Percentiles rank a stretch among this genome's conserved stretches.
Evolutionary conservation across 1,140 invertebrate genomes (phyloP).

Genomic region (Drosophila rufa): DNA sequence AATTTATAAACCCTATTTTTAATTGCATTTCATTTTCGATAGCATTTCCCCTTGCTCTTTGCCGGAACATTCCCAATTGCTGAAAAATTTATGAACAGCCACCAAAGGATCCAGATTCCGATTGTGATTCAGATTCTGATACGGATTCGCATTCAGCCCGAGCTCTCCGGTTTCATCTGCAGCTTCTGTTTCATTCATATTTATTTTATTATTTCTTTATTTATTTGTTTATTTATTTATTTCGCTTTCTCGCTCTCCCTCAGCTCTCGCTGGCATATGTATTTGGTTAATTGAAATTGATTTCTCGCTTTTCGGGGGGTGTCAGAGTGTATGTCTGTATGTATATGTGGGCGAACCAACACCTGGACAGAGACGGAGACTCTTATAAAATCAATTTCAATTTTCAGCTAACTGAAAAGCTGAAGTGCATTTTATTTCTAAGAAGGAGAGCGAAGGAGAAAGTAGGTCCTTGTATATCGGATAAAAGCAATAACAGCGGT

Average conservation of each 20-base stretch:
- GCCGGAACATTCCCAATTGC: background rate
- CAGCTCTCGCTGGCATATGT: constrained; percentile 40
- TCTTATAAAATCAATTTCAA: constrained; percentile 70
- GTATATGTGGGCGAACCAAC: background rate
- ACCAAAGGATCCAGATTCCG: background rate
- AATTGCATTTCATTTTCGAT: too few species aligned
- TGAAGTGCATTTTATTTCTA: constrained; percentile 40
- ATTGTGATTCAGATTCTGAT: background rate
- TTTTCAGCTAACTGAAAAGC: constrained; percentile 52
- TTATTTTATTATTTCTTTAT: constrained; percentile 36
- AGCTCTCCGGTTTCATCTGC: constrained; percentile 15
- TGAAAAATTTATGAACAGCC: constrained; percentile 8
- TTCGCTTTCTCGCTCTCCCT: background rate
- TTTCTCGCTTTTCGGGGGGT: constrained; percentile 34
- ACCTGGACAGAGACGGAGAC: constrained; percentile 15
- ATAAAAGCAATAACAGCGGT: too few species aligned
- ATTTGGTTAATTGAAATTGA: constrained; percentile 81
- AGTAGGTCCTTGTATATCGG: background rate
- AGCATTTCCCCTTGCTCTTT: background rate
- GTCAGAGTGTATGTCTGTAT: background rate
- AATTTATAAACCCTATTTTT: too few species aligned
- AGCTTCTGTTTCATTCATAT: constrained; percentile 36
- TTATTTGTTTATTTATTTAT: constrained; percentile 7
- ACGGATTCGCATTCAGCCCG: background rate
- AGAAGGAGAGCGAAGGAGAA: background rate